Base-by-base conservation (phyloP, 2,888 invertebrate genomes). In the Molorchus minor region DNA sequence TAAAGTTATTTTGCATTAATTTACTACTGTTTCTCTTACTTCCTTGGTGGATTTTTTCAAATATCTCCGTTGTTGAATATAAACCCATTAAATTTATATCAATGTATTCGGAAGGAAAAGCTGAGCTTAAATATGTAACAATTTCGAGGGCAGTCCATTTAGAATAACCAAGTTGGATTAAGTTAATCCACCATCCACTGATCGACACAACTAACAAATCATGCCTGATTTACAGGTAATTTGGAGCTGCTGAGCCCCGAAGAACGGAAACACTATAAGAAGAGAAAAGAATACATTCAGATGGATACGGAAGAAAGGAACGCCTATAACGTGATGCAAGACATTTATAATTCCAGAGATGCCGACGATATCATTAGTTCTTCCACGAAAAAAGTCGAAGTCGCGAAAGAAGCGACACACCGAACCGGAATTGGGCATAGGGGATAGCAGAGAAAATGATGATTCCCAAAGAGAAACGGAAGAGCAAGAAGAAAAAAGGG, bases 371-470 rank as follows among this genome's bases (percentile, higher is more conserved):
- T 78, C 35, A 67, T 78, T 36, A 71, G 65, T 19, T 70, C 74
- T 4, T 72, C 76, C 0, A 59, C 70, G 46, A 80, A 80, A 67
- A 62, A 80, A 80, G 65, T 78, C 79, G 2, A 80, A 80, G 68
- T 78, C 78, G 1, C 67, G 79, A 13, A 80, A 80, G 64, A 80
- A 80, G 61, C 75, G 77, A 51, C 78, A 80, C 56, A 72, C 57
- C 2, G 72, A 74, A 19, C 61, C 67, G 3, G 73, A 73, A 45
- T 36, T 64, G 30, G 73, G 73, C 1, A 74, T 79, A 58, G 80
- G 80, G 3, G 79, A 80, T 58, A 81, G 81, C 63, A 72, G 80
- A 29, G 81, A 81, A 71, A 68, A 80, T 81, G 77, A 81, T 81
- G 79, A 80, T 81, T 44, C 80, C 81, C 0, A 81, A 80, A 60